Base-by-base conservation (phyloP, 2,113 vertebrate genomes). In the Bubalus kerabau region DNA sequence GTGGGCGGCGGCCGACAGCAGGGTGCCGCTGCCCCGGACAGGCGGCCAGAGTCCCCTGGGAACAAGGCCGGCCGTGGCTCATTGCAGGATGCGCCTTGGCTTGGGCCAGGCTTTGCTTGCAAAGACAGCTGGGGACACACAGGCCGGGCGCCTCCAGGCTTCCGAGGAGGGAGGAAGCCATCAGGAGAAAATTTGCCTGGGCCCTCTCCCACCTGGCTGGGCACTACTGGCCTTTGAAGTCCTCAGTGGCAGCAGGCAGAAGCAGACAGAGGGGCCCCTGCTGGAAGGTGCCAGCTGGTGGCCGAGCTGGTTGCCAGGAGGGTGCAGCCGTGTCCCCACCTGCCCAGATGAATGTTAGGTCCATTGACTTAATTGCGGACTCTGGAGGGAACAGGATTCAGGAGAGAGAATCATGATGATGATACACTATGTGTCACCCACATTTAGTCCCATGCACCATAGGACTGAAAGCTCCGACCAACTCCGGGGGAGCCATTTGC, bases 391-490 rank as follows among this genome's bases (percentile, higher is more conserved):
- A 21, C 56, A 50, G 64, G 85, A 16, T 21, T 48, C 57, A 32
- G 74, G 50, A 60, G 54, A 52, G 19, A 80, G 1, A 43, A 16
- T 16, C 0, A 2, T 1, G 15, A 16, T 0, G 0, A 10, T 0
- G 4, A 4, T 21, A 1, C 40, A 12, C 15, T 2, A 4, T 0
- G 0, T 0, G 30, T 16, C 10, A 4, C 57, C 71, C 8, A 3
- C 57, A 16, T 9, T 62, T 6, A 24, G 60, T 26, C 54, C 15
- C 1, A 23, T 2, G 50, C 85, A 15, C n/a, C 93, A 52, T 7
- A 28, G 57, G 19, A 28, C 10, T 12, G 24, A 15, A 0, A 2
- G 56, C 81, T n/a, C 12, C 1, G 21, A 6, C 16, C 1, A 0
- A 1, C 60, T 43, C 11, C 40, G 0, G 7, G 60, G 46, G 36